Percentiles rank a stretch among this genome's conserved stretches.
Conservation (phyloP, 2,113 vertebrate species). For the Chloropsis cyanopogon region DNA sequence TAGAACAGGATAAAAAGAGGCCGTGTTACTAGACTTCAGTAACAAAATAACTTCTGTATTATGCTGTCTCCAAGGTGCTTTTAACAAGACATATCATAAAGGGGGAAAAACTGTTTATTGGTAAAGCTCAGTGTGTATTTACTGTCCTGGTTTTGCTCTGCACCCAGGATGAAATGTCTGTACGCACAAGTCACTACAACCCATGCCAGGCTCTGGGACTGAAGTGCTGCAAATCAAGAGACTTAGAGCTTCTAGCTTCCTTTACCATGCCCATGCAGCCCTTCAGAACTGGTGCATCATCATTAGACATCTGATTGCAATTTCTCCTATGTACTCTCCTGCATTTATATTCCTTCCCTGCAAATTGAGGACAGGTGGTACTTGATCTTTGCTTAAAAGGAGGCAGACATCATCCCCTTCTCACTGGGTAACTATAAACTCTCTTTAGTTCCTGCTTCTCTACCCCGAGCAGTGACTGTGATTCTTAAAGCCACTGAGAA, state of each 20-base stretch:
- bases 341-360: neutral
- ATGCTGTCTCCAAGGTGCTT: neutral
- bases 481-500: neutral
- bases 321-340: neutral
- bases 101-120: neutral
- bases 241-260: neutral
- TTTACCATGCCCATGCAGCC: neutral
- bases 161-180: neutral
- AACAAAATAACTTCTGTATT: neutral
- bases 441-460: neutral
- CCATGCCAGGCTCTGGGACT: neutral
- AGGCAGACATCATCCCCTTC: neutral
- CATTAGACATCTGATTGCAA: neutral
- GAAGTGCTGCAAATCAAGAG: neutral
- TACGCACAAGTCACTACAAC: fast-evolving
- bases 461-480: fast-evolving
- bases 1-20: neutral
- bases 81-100: neutral
- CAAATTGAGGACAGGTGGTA: neutral
- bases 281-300: neutral
- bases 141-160: neutral
- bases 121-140: neutral
- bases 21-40: neutral
- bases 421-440: neutral
- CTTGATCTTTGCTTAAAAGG: neutral